Percentiles rank a stretch among this genome's conserved stretches.
Conservation (phyloP, 2,113 vertebrate genomes). For the Plotosus lineatus region DNA sequence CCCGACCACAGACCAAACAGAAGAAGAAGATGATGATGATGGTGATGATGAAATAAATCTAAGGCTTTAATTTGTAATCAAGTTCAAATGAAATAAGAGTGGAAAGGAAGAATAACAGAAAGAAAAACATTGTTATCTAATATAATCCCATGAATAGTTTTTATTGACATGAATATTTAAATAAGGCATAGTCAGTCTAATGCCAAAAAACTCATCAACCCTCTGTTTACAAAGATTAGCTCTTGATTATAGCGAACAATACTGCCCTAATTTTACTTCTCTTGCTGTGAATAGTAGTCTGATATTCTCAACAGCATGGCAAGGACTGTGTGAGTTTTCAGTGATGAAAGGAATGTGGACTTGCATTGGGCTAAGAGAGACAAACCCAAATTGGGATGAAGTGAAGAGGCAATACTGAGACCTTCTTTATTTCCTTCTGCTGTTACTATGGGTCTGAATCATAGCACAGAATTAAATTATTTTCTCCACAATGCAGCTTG, state of each 20-base stretch:
- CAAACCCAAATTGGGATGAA: neutral
- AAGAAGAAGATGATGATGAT: no score
- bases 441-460: neutral
- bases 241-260: constrained; percentile 37
- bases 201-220: constrained; percentile 24
- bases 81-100: constrained; percentile 40
- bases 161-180: constrained; percentile 49
- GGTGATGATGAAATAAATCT: constrained; percentile 26
- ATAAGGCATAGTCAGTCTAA: constrained; percentile 13
- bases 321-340: neutral
- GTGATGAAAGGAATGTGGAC: constrained; percentile 5
- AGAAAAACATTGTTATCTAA: constrained; percentile 16
- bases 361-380: neutral
- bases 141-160: constrained; percentile 45
- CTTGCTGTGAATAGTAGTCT: neutral
- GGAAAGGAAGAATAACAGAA: constrained; percentile 37
- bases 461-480: neutral
- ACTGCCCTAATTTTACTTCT: neutral
- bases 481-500: neutral
- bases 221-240: constrained; percentile 40
- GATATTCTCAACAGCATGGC: neutral
- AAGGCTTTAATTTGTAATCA: constrained; percentile 35
- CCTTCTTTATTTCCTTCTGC: neutral
- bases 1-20: no score
- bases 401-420: neutral